These are phyloP conservation scores for Psittacus erithacus DNA, from an alignment of 2,113 vertebrate genomes.

Conservation along the genomic window DNA sequence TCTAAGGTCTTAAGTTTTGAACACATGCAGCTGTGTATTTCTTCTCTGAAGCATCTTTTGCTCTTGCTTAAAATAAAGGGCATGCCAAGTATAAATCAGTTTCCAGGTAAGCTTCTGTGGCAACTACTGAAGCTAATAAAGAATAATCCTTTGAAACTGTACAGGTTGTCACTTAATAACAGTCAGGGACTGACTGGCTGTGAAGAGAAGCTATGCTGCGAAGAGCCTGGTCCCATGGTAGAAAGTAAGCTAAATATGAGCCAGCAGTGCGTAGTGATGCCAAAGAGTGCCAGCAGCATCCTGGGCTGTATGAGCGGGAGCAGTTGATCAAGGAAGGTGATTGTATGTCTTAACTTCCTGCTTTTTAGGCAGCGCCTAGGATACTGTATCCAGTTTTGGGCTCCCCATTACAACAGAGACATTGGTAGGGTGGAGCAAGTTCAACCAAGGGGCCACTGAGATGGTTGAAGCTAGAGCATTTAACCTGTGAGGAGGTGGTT, in stretches of 20 bases:
- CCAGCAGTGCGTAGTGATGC: background rate
- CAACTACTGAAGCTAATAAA: background rate
- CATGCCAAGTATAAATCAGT: background rate
- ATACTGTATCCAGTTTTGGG: background rate
- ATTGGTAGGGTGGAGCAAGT: background rate
- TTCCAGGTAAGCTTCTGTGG: background rate
- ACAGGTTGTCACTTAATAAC: background rate
- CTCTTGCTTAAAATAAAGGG: background rate
- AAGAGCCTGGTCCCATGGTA: background rate
- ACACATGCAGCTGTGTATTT: background rate
- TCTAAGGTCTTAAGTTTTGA: background rate
- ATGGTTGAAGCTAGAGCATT: background rate
- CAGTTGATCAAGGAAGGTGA: background rate
- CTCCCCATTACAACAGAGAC: background rate
- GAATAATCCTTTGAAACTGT: background rate
- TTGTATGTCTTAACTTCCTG: background rate
- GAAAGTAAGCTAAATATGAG: background rate
- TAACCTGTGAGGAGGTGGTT: background rate
- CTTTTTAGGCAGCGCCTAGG: background rate
- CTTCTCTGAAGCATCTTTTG: background rate
- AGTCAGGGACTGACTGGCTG: background rate
- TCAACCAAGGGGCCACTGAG: background rate
- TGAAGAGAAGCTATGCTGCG: background rate
- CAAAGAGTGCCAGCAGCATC: background rate
- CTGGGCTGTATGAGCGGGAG: background rate